Base-by-base conservation (phyloP, 2,113 vertebrate species). In the Ceyx margarethae region DNA sequence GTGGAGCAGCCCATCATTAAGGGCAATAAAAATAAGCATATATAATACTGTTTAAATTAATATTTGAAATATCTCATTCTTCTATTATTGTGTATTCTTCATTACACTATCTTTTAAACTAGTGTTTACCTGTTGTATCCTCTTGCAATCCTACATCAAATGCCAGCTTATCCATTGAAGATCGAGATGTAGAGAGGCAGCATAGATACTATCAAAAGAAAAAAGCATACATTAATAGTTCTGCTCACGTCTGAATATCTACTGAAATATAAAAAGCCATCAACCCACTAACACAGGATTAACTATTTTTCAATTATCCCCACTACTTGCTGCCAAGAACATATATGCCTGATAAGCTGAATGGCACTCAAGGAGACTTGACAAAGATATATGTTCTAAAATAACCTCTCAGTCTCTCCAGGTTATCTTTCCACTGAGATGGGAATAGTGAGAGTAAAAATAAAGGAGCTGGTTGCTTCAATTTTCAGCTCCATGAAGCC, bases 121-220 rank as follows among this genome's bases (percentile, higher is more conserved):
- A 54, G 5, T 65, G 96, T 75, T 96, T 87, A 98, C 99, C 99
- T 98, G 98, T 99, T 14, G 98, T 99, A 74, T 99, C 98, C 88
- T 99, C 98, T 92, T 99, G 99, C 93, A 99, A 96, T 81, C 99
- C 99, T 31, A 99, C 99, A 82, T 99, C 99, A 95, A 99, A 99
- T 33, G 99, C 99, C 93, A 99, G 93, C 91, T 99, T 99, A 95
- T 99, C 99, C 56, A 99, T 99, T 79, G 99, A 99, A 7, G 99
- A 99, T 56, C 98, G 98, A 53, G 99, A 99, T 21, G 99, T 99
- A 89, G 98, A 99, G 51, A 99, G 97, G 94, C 99, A 99, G 97
- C 98, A 99, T 4, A 99, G 95, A 90, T 99, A 99, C 99, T 99
- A 87, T 40, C 25, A 96, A 94, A 87, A 93, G 87, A 54, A 79